A percentile compares a stretch with the other conserved stretches of the same genome.
Conservation (phyloP, 2,797 vertebrate species). For the Acanthis flammea region DNA sequence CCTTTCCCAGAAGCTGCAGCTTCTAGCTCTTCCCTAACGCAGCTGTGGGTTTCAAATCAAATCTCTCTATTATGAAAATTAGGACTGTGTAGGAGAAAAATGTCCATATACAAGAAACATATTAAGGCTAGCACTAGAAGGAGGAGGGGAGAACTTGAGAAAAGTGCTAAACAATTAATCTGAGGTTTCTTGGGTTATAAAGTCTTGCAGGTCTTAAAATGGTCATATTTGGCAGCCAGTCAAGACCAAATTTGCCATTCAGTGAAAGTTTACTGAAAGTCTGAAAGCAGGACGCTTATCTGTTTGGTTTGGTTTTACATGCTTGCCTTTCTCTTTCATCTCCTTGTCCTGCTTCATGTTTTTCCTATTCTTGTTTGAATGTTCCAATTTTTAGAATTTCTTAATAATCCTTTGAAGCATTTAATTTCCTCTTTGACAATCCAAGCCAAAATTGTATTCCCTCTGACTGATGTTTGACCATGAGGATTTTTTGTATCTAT, state of each 20-base stretch:
- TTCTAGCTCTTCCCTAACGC: neutral
- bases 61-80: neutral
- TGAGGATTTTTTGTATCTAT: neutral
- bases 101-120: neutral
- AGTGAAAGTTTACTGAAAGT: neutral
- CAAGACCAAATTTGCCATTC: neutral
- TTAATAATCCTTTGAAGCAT: slow-evolving; percentile 17
- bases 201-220: neutral
- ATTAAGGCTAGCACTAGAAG: neutral
- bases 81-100: neutral
- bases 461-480: neutral
- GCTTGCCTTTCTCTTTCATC: neutral
- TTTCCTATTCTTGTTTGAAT: neutral
- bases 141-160: neutral
- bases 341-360: neutral
- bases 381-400: neutral
- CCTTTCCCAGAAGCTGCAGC: neutral
- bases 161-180: neutral
- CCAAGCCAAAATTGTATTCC: slow-evolving; percentile 14
- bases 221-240: neutral
- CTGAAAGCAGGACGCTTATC: neutral
- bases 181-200: neutral
- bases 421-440: slow-evolving; percentile 49
- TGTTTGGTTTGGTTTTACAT: neutral
- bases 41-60: neutral